Percentiles rank a stretch among this genome's conserved stretches.
Evolutionary conservation across 2,888 invertebrate genomes (phyloP).

Genomic region (Thelaira solivaga): DNA sequence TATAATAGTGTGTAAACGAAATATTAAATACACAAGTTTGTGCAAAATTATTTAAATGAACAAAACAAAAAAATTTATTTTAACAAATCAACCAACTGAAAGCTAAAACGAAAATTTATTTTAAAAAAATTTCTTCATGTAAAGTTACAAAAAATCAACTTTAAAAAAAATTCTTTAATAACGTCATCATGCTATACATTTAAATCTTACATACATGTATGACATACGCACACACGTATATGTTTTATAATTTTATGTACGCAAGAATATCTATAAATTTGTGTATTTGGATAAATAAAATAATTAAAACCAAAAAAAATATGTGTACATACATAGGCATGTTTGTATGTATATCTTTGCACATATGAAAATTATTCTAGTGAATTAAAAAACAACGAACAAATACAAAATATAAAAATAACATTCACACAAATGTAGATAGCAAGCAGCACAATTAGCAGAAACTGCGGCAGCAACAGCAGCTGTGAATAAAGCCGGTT

Average conservation of each 20-base stretch:
- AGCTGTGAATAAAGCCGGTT: constrained; percentile 72
- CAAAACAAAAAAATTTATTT: not conserved
- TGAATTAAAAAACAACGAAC: not conserved
- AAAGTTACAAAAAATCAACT: not conserved
- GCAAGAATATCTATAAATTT: not conserved
- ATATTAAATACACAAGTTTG: not conserved
- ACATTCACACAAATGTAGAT: constrained; percentile 37
- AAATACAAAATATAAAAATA: not conserved
- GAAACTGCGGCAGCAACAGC: constrained; percentile 61
- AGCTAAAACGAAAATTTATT: not conserved
- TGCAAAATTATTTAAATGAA: not conserved
- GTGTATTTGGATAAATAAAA: not conserved
- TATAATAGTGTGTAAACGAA: not conserved
- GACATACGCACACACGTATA: not conserved
- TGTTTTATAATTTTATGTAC: too few species aligned
- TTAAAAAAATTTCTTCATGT: not conserved
- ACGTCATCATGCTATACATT: constrained; percentile 16
- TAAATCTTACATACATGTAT: not conserved
- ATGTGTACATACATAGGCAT: not conserved
- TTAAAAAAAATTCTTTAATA: constrained; percentile 1
- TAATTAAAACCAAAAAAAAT: not conserved
- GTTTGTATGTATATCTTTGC: constrained; percentile 12
- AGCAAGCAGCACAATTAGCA: constrained; percentile 44
- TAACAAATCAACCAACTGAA: not conserved
- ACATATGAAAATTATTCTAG: constrained; percentile 9